A percentile compares a stretch with the other conserved stretches of the same genome.
Evolutionary conservation across 2,888 invertebrate genomes (phyloP).

Genomic region (Eustalomyia histrio): DNA sequence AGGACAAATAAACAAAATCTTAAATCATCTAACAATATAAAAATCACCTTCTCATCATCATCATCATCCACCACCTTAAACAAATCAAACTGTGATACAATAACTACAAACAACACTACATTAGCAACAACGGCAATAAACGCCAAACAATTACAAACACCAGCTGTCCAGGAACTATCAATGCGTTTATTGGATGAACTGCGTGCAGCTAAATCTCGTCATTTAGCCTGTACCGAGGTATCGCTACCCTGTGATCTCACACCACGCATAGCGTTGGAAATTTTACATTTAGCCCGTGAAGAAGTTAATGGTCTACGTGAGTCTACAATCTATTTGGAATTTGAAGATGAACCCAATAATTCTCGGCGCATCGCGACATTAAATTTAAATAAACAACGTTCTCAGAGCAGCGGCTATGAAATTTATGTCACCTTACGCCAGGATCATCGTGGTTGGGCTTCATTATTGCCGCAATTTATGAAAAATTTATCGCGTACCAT

Average conservation of each 20-base stretch:
- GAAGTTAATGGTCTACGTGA: constrained; percentile 76
- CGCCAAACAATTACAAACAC: constrained; percentile 51
- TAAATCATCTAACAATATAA: constrained; percentile 51
- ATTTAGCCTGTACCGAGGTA: constrained; percentile 76
- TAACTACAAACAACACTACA: constrained; percentile 45
- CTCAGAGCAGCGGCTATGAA: constrained; percentile 74
- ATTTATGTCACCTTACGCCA: constrained; percentile 76
- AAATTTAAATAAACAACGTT: constrained; percentile 68
- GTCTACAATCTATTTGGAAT: constrained; percentile 76
- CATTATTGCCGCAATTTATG: constrained; percentile 76
- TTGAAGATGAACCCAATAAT: constrained; percentile 76
- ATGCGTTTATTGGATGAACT: constrained; percentile 72
- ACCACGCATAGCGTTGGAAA: constrained; percentile 75
- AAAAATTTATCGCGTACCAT: constrained; percentile 76
- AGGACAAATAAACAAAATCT: constrained; percentile 52
- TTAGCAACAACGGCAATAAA: constrained; percentile 66
- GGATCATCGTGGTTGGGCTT: constrained; percentile 77
- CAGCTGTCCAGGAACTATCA: constrained; percentile 71
- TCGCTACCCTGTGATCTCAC: constrained; percentile 78
- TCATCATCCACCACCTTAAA: constrained; percentile 64
- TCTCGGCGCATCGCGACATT: constrained; percentile 76
- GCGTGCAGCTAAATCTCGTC: constrained; percentile 74
- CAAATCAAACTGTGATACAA: constrained; percentile 66
- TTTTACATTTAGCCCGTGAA: constrained; percentile 75
- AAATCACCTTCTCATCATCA: constrained; percentile 59